Conservation (phyloP, 2,797 vertebrate species). For the Alcedo atthis region DNA sequence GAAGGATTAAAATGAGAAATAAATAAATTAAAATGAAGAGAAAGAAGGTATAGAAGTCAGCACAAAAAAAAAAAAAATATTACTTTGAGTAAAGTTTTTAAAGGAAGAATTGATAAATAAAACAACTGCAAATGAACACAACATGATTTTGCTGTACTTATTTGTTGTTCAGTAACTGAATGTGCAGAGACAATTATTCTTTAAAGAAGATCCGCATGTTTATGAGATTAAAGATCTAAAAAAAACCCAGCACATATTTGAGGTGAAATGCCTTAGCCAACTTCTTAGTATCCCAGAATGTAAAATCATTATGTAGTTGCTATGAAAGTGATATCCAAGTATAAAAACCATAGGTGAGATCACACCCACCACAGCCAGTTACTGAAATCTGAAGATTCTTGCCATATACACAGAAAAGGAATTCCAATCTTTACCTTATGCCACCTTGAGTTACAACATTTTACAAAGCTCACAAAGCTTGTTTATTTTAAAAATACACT, state of each 20-base stretch:
- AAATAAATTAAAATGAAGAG: conserved; percentile 39
- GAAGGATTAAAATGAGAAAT: conserved; percentile 57
- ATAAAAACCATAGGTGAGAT: neutral
- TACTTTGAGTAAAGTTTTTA: neutral
- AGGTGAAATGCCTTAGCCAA: neutral
- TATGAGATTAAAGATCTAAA: neutral
- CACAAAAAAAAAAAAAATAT: neutral
- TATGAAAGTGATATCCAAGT: neutral
- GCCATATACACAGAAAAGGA: fast-evolving
- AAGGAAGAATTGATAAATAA: neutral
- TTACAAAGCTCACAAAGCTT: neutral
- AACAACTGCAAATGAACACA: neutral
- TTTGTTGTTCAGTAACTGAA: neutral
- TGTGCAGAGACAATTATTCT: neutral
- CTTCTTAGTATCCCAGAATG: neutral
- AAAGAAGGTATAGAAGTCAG: neutral
- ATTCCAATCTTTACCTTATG: neutral
- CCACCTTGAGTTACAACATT: neutral
- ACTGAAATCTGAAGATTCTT: neutral
- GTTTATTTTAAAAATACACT: neutral
- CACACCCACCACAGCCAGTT: neutral
- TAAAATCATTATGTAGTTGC: neutral
- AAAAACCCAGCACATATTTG: neutral
- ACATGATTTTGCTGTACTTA: neutral
- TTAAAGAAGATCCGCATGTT: neutral